A percentile compares a stretch with the other conserved stretches of the same genome.
These are phyloP conservation scores for Montipora sp. DNA, from an alignment of 64 coral and sea anemone genomes.

Conservation along the genomic window DNA sequence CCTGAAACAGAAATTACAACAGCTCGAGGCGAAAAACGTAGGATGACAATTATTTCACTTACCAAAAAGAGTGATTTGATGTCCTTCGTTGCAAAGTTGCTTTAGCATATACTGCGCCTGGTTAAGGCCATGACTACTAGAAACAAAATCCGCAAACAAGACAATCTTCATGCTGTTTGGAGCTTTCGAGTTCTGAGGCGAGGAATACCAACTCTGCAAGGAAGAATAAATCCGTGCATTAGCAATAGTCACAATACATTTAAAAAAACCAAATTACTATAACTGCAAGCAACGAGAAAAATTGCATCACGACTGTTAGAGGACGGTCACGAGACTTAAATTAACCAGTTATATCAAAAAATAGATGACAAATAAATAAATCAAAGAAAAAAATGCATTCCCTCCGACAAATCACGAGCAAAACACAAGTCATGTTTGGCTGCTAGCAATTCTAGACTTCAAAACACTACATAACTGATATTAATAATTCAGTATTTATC, in stretches of 20 bases:
- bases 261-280: background rate
- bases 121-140: constrained; percentile 76
- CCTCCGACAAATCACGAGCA: background rate
- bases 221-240: background rate
- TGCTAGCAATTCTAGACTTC: background rate
- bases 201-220: constrained; percentile 7
- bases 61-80: constrained; percentile 91
- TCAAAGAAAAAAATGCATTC: background rate
- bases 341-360: background rate
- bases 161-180: constrained; percentile 89
- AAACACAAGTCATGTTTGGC: background rate
- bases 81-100: constrained; percentile 88
- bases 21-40: background rate
- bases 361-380: too few species aligned
- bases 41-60: background rate
- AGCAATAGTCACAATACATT: background rate
- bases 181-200: background rate
- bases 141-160: constrained; percentile 85
- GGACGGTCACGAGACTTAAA: background rate
- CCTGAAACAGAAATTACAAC: background rate
- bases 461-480: background rate
- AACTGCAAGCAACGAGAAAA: background rate
- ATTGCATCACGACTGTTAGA: constrained; percentile 14
- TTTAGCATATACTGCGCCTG: constrained; percentile 91
- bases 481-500: constrained; percentile 57